These are phyloP conservation scores for Stichopus horrens DNA, from an alignment of 53 echinoderm and acorn worm genomes.

Conservation along the genomic window DNA sequence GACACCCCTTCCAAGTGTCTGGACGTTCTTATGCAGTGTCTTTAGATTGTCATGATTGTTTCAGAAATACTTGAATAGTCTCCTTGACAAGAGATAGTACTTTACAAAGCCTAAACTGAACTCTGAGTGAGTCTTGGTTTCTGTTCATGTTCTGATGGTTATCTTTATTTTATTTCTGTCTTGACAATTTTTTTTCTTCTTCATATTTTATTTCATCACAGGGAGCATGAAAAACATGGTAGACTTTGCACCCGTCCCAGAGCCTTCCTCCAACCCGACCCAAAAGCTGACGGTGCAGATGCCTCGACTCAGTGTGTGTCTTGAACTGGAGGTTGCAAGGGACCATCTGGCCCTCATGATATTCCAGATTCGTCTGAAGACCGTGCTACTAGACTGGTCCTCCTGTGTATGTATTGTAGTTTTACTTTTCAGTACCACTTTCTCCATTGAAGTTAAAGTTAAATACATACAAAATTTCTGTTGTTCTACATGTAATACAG, in stretches of 20 bases:
- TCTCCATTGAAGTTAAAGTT: neutral
- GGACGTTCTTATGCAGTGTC: no score
- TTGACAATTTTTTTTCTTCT: neutral
- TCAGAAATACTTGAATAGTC: no score
- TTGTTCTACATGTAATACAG: no score
- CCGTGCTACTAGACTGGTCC: slow-evolving; percentile 75
- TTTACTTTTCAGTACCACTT: neutral
- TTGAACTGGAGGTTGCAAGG: slow-evolving; percentile 75
- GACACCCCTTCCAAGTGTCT: no score
- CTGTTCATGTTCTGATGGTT: no score
- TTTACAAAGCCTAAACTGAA: no score
- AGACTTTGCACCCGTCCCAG: slow-evolving; percentile 72
- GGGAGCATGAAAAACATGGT: slow-evolving; percentile 96
- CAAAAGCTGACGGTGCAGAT: slow-evolving; percentile 79
- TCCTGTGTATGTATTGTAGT: slow-evolving; percentile 59
- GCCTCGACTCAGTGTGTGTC: slow-evolving; percentile 63
- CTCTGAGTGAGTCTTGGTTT: no score
- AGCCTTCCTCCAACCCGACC: slow-evolving; percentile 58
- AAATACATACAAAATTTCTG: no score
- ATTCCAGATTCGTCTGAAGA: slow-evolving; percentile 68
- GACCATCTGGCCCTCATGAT: slow-evolving; percentile 88
- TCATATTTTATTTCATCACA: slow-evolving; percentile 10
- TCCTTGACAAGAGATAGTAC: no score
- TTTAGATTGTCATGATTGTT: no score
- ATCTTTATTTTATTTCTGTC: neutral